Conservation (phyloP, 2,888 invertebrate genomes). For the Catocala nupta region DNA sequence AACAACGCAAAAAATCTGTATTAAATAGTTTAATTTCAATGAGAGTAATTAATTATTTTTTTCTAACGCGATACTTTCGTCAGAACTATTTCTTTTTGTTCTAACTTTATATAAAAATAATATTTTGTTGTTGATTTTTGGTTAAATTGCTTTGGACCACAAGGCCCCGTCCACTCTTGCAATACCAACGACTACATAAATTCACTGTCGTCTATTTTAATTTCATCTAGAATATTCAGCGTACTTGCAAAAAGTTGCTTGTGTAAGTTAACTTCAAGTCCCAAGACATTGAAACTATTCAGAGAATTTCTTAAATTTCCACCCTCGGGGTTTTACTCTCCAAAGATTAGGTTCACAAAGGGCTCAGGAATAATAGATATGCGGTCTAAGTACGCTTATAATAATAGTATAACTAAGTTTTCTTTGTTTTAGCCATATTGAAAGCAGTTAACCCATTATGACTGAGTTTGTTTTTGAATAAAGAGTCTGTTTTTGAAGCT, state of each 20-base stretch:
- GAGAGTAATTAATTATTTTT: too few relatives aligned
- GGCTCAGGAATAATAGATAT: slow-evolving; percentile 33
- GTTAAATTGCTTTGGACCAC: too few relatives aligned
- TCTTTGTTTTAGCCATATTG: slow-evolving; percentile 19
- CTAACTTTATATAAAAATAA: too few relatives aligned
- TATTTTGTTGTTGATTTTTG: too few relatives aligned
- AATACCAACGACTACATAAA: too few relatives aligned
- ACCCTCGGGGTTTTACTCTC: slow-evolving; percentile 19
- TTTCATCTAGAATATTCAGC: background rate
- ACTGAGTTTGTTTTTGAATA: slow-evolving; percentile 10
- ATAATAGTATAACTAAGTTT: slow-evolving; percentile 20
- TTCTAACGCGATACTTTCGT: too few relatives aligned
- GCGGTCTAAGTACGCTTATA: slow-evolving; percentile 14
- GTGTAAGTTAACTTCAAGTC: slow-evolving; percentile 4
- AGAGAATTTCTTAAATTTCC: slow-evolving; percentile 34
- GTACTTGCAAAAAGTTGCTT: background rate
- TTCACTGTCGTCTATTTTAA: too few relatives aligned
- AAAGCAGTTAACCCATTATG: slow-evolving; percentile 1
- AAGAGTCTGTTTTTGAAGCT: background rate
- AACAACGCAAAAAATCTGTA: too few relatives aligned
- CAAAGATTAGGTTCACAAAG: slow-evolving; percentile 39
- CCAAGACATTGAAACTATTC: slow-evolving; percentile 30
- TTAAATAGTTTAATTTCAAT: too few relatives aligned
- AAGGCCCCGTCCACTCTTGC: too few relatives aligned
- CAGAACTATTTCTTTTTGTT: too few relatives aligned